Evolutionary conservation across 2,888 invertebrate genomes (phyloP).

Genomic region (Tricholauxania praeusta): DNA sequence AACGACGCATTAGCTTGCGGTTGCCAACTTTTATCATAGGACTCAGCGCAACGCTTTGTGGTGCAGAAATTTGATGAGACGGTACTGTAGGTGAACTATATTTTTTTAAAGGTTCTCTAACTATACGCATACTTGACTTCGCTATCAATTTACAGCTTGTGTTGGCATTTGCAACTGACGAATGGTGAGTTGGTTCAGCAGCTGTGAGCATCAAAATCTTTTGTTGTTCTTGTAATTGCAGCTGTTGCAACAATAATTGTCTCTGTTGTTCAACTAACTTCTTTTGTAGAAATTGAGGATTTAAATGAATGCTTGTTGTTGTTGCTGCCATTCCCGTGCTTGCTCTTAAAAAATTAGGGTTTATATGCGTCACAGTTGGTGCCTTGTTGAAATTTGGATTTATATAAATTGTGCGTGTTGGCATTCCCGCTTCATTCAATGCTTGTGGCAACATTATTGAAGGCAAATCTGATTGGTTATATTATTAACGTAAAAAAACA

Average conservation of each 20-base stretch:
- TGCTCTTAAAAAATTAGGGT: conserved; percentile 51
- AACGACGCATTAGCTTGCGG: conserved; percentile 60
- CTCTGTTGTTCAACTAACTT: conserved; percentile 62
- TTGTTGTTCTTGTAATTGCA: conserved; percentile 26
- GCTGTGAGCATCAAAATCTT: not conserved
- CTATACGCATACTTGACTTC: conserved; percentile 63
- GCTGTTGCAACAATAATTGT: conserved; percentile 36
- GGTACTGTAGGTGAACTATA: too few species aligned
- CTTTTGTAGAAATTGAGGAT: conserved; percentile 62
- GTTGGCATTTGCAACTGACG: conserved; percentile 38
- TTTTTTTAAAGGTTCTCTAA: conserved; percentile 54
- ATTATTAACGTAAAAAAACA: not conserved
- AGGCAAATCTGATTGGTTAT: not conserved
- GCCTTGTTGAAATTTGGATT: conserved; percentile 64
- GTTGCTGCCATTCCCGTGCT: conserved; percentile 19
- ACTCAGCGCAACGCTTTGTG: conserved; percentile 40
- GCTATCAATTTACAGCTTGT: conserved; percentile 60
- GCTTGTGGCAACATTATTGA: conserved; percentile 65
- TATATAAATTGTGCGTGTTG: conserved; percentile 59
- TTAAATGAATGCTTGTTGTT: conserved; percentile 63
- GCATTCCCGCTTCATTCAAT: conserved; percentile 48
- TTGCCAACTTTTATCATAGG: conserved; percentile 60
- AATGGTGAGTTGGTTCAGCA: conserved; percentile 30
- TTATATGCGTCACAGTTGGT: conserved; percentile 49
- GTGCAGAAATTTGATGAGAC: not conserved